Evolutionary conservation across 1,140 invertebrate genomes (phyloP).

Genomic region (Heliconius melpomene): DNA sequence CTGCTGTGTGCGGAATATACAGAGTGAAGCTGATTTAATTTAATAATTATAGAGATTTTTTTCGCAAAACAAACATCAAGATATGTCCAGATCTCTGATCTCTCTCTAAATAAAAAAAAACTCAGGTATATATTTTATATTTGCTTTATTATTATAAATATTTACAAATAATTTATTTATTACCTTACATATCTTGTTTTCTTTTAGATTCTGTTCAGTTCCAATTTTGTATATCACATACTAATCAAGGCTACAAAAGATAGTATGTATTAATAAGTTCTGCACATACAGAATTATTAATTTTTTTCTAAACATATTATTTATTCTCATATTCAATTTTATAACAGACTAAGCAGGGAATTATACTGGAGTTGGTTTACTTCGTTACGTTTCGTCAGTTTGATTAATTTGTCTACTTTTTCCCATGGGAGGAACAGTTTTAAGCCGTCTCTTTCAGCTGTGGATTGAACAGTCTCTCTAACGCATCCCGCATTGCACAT

Average conservation of each 20-base stretch:
- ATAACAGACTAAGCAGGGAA: background rate
- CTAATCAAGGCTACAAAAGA: background rate
- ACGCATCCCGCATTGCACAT: conserved; percentile 53
- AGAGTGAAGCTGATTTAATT: too few species aligned
- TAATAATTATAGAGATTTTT: too few species aligned
- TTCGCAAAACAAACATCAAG: too few species aligned
- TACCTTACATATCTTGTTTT: background rate
- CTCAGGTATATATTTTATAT: background rate
- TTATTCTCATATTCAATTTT: background rate
- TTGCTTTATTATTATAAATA: conserved; percentile 12
- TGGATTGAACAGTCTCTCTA: conserved; percentile 42
- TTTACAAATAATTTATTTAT: conserved; percentile 16
- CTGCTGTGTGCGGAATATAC: too few species aligned
- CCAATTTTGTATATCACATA: background rate
- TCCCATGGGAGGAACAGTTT: conserved; percentile 57
- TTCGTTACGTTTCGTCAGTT: conserved; percentile 16
- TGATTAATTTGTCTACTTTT: conserved; percentile 38
- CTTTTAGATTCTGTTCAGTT: background rate
- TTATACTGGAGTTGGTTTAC: background rate
- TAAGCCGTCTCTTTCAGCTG: conserved; percentile 42
- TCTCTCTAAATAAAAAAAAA: background rate
- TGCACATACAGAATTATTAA: background rate
- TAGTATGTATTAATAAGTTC: too few species aligned
- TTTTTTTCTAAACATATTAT: background rate
- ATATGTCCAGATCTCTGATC: too few species aligned